phyloP scores from a whole-genome alignment of 2,797 vertebrate species.

The Melanogrammus aeglefinus region DNA sequence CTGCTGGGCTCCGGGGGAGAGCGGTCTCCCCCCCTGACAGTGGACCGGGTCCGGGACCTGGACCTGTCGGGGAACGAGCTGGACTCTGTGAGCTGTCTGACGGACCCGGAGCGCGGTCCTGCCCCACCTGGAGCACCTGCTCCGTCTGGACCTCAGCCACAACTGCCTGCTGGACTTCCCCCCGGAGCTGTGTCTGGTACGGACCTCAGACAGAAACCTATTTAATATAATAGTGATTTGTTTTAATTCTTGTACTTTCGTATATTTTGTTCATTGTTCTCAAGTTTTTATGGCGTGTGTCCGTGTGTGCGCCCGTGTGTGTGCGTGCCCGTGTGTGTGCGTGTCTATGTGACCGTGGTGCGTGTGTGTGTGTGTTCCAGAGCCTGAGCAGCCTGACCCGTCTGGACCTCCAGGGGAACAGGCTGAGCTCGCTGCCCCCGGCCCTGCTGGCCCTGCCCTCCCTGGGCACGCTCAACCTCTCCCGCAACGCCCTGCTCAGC shows the following conservation, averaged over 20 bases:
- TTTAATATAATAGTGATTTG: not conserved
- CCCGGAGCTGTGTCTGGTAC: constrained; percentile 83
- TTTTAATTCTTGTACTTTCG: too few relatives aligned
- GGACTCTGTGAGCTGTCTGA: constrained; percentile 79
- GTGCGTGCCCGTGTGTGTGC: too few relatives aligned
- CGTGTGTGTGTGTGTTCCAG: constrained; percentile 56
- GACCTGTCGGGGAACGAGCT: constrained; percentile 95
- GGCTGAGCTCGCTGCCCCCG: constrained; percentile 76
- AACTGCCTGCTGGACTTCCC: constrained; percentile 83
- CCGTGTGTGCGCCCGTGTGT: too few relatives aligned
- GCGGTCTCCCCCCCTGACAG: constrained; percentile 63
- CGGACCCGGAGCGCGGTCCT: constrained; percentile 72
- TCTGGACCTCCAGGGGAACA: constrained; percentile 91
- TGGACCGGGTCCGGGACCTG: constrained; percentile 83
- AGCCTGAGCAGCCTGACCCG: constrained; percentile 82
- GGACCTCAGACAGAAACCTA: not conserved
- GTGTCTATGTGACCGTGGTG: too few relatives aligned
- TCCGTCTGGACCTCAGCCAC: constrained; percentile 88
- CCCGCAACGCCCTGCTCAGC: constrained; percentile 86
- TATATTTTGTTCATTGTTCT: not conserved
- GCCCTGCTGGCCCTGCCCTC: constrained; percentile 82
- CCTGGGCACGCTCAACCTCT: constrained; percentile 82
- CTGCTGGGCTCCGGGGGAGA: constrained; percentile 61
- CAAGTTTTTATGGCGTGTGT: too few relatives aligned
- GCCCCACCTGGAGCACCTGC: constrained; percentile 80